Conservation (phyloP, 2,113 vertebrate genomes). For the Alosa alosa region DNA sequence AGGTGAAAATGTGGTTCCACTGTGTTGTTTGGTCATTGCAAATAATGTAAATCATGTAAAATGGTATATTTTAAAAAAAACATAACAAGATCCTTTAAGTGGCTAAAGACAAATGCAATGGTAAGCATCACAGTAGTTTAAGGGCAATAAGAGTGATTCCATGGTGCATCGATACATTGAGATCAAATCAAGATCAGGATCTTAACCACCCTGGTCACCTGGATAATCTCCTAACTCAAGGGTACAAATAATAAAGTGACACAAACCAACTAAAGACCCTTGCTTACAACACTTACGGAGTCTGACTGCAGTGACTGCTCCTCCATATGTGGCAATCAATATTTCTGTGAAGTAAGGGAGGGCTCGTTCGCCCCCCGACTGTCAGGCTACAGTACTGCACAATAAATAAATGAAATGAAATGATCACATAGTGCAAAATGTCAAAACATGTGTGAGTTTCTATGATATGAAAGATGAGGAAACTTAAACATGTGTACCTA, state of each 20-base stretch:
- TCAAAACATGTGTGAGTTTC: constrained; percentile 21
- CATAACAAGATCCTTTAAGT: background rate
- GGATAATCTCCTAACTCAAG: background rate
- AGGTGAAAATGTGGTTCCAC: background rate
- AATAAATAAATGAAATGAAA: constrained; percentile 54
- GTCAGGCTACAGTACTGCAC: background rate
- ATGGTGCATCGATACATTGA: background rate
- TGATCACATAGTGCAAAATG: constrained; percentile 54
- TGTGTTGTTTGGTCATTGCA: background rate
- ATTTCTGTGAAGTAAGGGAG: background rate
- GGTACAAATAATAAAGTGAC: constrained; percentile 1
- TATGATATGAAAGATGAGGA: background rate
- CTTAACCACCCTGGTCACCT: background rate
- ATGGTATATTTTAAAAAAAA: background rate
- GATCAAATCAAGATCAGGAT: background rate
- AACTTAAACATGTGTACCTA: background rate
- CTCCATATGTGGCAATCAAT: background rate
- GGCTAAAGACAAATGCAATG: background rate
- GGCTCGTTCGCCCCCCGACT: background rate
- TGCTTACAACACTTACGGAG: background rate
- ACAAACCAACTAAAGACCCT: background rate
- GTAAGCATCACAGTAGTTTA: background rate
- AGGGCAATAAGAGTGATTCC: background rate
- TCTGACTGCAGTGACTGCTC: background rate
- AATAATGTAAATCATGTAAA: background rate